Evolutionary conservation across 2,888 invertebrate genomes (phyloP).

Genomic region (Lamellibrachia satsuma): DNA sequence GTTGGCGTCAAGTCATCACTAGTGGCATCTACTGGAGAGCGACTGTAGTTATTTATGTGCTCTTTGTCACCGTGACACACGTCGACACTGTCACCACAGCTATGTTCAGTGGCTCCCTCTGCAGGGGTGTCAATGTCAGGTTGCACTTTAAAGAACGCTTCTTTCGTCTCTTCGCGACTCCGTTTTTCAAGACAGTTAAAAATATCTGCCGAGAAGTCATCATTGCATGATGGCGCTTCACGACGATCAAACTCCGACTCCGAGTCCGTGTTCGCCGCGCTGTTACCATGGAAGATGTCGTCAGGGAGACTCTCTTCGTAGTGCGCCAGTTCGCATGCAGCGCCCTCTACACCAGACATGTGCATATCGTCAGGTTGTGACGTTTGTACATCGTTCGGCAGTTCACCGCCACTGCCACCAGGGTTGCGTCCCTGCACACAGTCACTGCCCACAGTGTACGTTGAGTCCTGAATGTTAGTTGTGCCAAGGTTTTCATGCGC

Average conservation of each 20-base stretch:
- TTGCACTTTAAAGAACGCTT: background rate
- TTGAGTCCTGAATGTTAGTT: background rate
- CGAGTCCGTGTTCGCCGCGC: background rate
- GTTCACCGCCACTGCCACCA: background rate
- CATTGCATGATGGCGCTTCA: background rate
- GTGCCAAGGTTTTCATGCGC: background rate
- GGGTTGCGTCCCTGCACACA: background rate
- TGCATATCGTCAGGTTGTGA: background rate
- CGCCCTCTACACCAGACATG: conserved; percentile 21
- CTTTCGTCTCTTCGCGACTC: background rate
- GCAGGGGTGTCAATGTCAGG: background rate
- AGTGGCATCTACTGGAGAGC: background rate
- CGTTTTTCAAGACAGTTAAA: background rate
- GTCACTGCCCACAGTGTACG: background rate
- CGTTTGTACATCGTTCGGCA: background rate
- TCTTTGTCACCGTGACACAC: background rate
- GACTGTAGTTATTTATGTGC: background rate
- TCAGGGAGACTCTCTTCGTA: background rate
- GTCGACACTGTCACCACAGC: too few relatives aligned
- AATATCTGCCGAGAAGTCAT: background rate
- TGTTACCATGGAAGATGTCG: conserved; percentile 9
- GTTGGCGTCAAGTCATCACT: background rate
- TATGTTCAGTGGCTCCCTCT: background rate
- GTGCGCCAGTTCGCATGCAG: background rate
- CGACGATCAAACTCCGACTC: background rate